Percentiles rank a stretch among this genome's conserved stretches.
These are phyloP conservation scores for Machimus rusticus DNA, from an alignment of 2,888 invertebrate genomes.

Conservation along the genomic window DNA sequence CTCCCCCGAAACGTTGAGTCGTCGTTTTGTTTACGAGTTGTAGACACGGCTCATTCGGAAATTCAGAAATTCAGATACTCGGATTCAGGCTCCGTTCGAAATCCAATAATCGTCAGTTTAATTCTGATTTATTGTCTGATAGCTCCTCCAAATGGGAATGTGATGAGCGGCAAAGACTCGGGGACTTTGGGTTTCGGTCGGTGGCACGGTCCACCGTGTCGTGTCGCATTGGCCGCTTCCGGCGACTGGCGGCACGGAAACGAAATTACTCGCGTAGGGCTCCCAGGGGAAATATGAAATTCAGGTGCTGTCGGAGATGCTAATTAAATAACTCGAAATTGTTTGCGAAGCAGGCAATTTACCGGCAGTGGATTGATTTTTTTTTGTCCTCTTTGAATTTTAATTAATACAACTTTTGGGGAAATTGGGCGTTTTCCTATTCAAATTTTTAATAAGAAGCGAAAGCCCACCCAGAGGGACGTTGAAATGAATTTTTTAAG, in stretches of 20 bases:
- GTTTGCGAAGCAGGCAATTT: background rate
- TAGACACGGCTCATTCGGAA: background rate
- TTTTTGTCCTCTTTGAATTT: background rate
- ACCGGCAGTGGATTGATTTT: background rate
- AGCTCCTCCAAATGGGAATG: background rate
- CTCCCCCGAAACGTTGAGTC: background rate
- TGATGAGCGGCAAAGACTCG: background rate
- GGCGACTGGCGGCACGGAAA: background rate
- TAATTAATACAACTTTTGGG: background rate
- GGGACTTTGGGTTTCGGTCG: background rate
- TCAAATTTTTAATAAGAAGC: background rate
- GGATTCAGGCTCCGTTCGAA: background rate
- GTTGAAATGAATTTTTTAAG: background rate
- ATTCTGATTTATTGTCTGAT: constrained; percentile 23
- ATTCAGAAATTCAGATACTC: background rate
- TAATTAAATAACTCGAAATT: background rate
- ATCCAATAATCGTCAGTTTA: constrained; percentile 32
- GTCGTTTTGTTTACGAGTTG: background rate
- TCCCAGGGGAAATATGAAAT: background rate
- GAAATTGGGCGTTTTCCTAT: background rate
- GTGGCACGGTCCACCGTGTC: background rate
- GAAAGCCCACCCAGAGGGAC: background rate
- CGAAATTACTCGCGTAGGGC: background rate
- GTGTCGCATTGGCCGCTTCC: background rate
- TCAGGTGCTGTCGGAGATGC: background rate